A percentile compares a stretch with the other conserved stretches of the same genome.
Conservation (phyloP, 2,113 vertebrate genomes). For the Tragelaphus strepsiceros region DNA sequence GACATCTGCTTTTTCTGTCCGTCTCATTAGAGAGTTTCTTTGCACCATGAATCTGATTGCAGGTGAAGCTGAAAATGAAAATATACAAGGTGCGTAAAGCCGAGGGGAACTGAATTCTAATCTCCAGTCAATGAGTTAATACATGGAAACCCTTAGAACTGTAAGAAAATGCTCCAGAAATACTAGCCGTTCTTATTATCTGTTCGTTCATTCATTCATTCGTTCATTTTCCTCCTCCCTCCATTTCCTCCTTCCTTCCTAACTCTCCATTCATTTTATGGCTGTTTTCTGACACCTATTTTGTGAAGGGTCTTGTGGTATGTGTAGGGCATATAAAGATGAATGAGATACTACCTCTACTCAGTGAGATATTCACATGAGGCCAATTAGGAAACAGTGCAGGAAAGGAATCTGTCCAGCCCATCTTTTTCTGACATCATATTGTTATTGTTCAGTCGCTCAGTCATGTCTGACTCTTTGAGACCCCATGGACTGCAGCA, state of each 20-base stretch:
- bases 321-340: not conserved
- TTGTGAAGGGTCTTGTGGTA: not conserved
- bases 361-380: not conserved
- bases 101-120: not conserved
- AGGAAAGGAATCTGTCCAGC: not conserved
- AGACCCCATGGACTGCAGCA: not conserved
- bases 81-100: not conserved
- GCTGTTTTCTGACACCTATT: not conserved
- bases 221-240: not conserved
- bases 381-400: not conserved
- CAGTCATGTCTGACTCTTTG: not conserved
- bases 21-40: slow-evolving; percentile 32
- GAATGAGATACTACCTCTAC: not conserved
- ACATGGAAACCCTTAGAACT: not conserved
- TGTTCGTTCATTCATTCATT: not conserved
- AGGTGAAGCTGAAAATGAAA: not conserved
- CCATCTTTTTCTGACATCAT: not conserved
- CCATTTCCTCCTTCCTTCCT: not conserved
- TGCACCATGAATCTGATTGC: not conserved
- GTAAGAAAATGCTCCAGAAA: not conserved
- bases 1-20: not conserved
- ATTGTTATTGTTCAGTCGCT: not conserved
- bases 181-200: not conserved
- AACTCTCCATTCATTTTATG: not conserved
- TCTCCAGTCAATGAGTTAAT: not conserved